Base-by-base conservation (phyloP, 2,888 invertebrate genomes). In the Buathra laborator region DNA sequence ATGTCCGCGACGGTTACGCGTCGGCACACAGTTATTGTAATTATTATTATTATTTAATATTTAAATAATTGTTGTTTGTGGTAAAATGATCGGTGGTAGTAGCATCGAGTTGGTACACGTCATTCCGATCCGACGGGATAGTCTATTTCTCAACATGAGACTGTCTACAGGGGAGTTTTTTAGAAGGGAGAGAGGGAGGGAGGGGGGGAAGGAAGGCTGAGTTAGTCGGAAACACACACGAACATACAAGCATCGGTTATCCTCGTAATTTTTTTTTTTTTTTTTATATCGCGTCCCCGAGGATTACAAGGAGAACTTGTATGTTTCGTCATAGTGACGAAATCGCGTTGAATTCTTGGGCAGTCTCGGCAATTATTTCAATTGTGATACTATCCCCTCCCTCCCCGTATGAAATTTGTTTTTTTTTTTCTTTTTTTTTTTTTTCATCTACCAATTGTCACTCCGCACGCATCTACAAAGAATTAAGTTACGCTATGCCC, bases 401-500 rank as follows among this genome's bases (percentile, higher is more conserved):
- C 37, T 16, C 37, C 53, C n/a, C 16, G 53, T 14, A 29, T 72
- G 37, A 29, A 62, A 24, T 59, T 10, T 53, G n/a, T 24, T 37
- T 56, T 56, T 56, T 70, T 24, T 62, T 10, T 53, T 24, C 16
- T 37, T 56, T 56, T 56, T 70, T 62, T 10, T 53, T 24, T 24
- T 37, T 56, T 56, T 56, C 70, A 29, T 53, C 19, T 29, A 66
- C 43, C 48, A 51, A 64, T 29, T 59, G n/a, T 62, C 46, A 29
- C 62, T 7, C 32, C 64, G 56, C 62, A 48, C 53, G 70, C 77
- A 59, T 87, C 78, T 88, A 87, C 56, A 19, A 37, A 7, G 56
- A 56, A 89, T 91, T 91, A 91, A 91, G 90, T 91, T 90, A 86
- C 88, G 83, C 88, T 91, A 90, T 87, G 90, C 90, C 88, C 87